Base-by-base conservation (phyloP, 2,113 vertebrate genomes). In the Romanogobio albipinnatus region DNA sequence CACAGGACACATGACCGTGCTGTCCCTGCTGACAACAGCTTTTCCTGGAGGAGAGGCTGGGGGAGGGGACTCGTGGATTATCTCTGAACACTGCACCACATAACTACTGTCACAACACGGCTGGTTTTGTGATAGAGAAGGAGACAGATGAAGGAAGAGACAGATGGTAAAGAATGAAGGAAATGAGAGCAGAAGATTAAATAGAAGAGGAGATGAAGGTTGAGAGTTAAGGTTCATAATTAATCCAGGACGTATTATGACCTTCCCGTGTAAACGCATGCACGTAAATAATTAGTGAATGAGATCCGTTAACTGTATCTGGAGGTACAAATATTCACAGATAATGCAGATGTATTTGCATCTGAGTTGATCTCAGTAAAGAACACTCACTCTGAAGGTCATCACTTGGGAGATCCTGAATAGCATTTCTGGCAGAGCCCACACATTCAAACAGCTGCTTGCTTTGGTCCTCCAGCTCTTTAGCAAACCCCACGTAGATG, bases 391-490 rank as follows among this genome's bases (percentile, higher is more conserved):
- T 87, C 39, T 87, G 56, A 43, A 24, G 39, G 51, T 81, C 84
- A 1, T 89, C 83, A 82, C 83, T 85, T 29, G 22, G 9, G 14
- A 73, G 68, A 53, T 76, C 9, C 10, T 87, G 91, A 1, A 84
- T 51, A 53, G 76, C 66, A 19, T 71, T 83, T 82, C 79, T 87
- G 70, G 84, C 87, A 19, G 87, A 70, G 56, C 71, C 84, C 3
- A 92, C 87, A 53, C 88, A 91, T 71, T 92, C 81, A 88, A 91
- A 87, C 3, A 95, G 90, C 84, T 91, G 85, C 76, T 89, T 93
- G 86, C 91, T 93, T 86, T 93, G 91, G n/a, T 90, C 90, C 83
- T 94, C 92, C 83, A 94, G 89, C 86, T 94, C 93, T 4, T 88
- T 84, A 59, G 92, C 89, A 78, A 92, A 94, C 53, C 76, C 90